Percentiles rank a stretch among this genome's conserved stretches.
Evolutionary conservation across 1,140 invertebrate species (phyloP).

Genomic region (Eulimnadia texana): DNA sequence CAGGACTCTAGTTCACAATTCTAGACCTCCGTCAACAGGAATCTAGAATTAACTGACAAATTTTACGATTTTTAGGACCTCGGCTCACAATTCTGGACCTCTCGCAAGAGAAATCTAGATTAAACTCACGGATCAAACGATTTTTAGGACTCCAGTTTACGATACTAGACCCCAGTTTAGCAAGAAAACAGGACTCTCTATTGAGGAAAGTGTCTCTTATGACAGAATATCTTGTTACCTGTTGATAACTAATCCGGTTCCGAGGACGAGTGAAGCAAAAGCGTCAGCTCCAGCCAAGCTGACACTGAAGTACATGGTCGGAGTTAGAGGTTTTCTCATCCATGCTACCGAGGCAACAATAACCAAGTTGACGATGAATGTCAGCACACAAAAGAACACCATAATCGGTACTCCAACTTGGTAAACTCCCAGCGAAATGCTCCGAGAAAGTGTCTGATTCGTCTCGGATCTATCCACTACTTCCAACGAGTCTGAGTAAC

Average conservation of each 20-base stretch:
- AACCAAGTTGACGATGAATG: slow-evolving; percentile 35
- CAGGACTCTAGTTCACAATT: too few species aligned
- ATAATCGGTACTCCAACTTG: slow-evolving; percentile 26
- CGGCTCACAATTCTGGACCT: too few species aligned
- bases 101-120: too few species aligned
- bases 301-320: slow-evolving; percentile 41
- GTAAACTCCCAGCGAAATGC: slow-evolving; percentile 19
- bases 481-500: neutral
- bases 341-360: slow-evolving; percentile 36
- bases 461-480: neutral
- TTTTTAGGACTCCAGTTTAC: too few species aligned
- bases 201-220: too few species aligned
- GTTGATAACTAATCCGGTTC: slow-evolving; percentile 37
- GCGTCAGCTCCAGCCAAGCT: slow-evolving; percentile 44
- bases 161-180: too few species aligned
- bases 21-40: too few species aligned
- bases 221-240: slow-evolving; percentile 22
- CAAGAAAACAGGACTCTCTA: too few species aligned
- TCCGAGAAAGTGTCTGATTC: neutral
- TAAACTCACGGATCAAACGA: too few species aligned
- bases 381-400: slow-evolving; percentile 33
- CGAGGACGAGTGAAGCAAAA: slow-evolving; percentile 35
- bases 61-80: too few species aligned
- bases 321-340: slow-evolving; percentile 37
- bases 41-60: too few species aligned